These are phyloP conservation scores for Sternotherus odoratus DNA, from an alignment of 2,797 vertebrate species.

Conservation along the genomic window DNA sequence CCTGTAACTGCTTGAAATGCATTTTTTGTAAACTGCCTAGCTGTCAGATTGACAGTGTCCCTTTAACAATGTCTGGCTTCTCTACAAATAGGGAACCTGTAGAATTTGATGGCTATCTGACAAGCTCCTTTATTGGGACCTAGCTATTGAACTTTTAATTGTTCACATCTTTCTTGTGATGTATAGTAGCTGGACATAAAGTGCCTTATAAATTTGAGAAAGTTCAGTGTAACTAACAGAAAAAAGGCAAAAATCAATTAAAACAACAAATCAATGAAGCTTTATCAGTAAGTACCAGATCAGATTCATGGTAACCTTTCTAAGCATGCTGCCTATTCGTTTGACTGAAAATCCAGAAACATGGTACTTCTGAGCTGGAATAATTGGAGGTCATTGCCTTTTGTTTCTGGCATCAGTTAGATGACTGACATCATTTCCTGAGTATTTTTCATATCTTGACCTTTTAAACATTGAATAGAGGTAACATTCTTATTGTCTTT, in stretches of 20 bases:
- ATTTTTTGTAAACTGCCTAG: not conserved
- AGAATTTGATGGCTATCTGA: fast-evolving
- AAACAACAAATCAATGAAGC: constrained; percentile 25
- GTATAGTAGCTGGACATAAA: not conserved
- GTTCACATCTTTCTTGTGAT: fast-evolving
- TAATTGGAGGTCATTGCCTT: constrained; percentile 2
- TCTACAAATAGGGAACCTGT: not conserved
- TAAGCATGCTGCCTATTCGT: constrained; percentile 6
- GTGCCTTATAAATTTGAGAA: not conserved
- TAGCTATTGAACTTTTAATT: constrained; percentile 9
- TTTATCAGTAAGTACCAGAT: constrained; percentile 41
- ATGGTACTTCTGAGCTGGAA: not conserved
- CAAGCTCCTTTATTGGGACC: not conserved
- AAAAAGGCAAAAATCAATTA: not conserved
- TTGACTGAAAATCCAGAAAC: constrained; percentile 1
- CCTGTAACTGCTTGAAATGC: constrained; percentile 39
- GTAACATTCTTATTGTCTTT: not conserved
- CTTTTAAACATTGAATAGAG: constrained; percentile 30
- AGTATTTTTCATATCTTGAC: not conserved
- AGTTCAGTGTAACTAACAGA: not conserved
- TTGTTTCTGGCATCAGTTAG: constrained; percentile 1
- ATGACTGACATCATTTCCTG: not conserved
- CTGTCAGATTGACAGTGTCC: constrained; percentile 31
- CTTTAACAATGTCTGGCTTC: not conserved
- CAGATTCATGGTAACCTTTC: constrained; percentile 23